Evolutionary conservation across 2,888 invertebrate species (phyloP), one percentile per base, ranked within the genome.

Genomic region (Drosophila meridiana): DNA sequence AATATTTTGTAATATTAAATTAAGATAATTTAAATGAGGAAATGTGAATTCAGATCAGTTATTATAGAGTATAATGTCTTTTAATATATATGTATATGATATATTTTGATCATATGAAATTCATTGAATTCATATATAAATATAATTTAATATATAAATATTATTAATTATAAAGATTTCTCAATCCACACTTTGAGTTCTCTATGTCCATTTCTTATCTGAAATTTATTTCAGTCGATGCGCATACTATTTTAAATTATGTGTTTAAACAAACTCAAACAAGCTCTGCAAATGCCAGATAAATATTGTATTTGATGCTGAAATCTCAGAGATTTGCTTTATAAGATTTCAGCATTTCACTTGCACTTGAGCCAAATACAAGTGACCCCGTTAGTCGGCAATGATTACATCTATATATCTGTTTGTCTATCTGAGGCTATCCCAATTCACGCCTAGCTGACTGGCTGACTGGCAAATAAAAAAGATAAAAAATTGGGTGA

Each of bases 341-440:
- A 1, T 38, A 3, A 30, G 28, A 14, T 32, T 26, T 45, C 13
- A 43, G 47, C 76, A 73, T 77, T 79, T 82, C 69, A 75, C 73
- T 78, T 87, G 88, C 78, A 87, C 86, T 84, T 84, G 89, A 82
- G 68, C 89, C 59, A 72, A 66, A 69, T 81, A 68, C 14, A 34
- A 42, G 20, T 85, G 89, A 85, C 85, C 89, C 85, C 61, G 70
- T 87, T 85, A 36, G 50, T 36, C 68, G 60, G 57, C 56, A 71
- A 56, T 69, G 73, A 78, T 64, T 66, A 56, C 53, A 72, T 57
- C 45, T 73, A 70, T 62, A 20, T 62, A 13, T 48, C 48, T 14
- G n/a, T 28, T 28, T 30, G 26, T 20, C 36, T 20, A n/a, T 9
- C 34, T 28, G 13, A 4, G 20, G 34, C 52, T 52, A 42, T 42